phyloP scores from a whole-genome alignment of 2,113 vertebrate species.

The Elephas maximus region DNA sequence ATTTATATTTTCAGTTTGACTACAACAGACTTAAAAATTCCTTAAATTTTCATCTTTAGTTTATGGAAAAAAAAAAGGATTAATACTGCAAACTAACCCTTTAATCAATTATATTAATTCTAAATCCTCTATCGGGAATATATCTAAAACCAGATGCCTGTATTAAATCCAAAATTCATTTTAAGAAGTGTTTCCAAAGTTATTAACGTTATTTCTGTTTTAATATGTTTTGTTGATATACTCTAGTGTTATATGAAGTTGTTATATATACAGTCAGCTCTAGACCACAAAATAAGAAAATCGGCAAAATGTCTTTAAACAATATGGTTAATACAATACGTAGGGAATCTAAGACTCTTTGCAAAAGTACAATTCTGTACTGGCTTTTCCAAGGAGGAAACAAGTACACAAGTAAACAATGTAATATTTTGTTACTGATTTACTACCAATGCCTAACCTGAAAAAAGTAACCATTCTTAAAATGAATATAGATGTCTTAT shows the following conservation, averaged over 20 bases:
- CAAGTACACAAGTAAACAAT: slow-evolving; percentile 30
- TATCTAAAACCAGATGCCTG: slow-evolving; percentile 11
- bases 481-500: slow-evolving; percentile 24
- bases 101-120: slow-evolving; percentile 25
- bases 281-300: background rate
- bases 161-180: slow-evolving; percentile 23
- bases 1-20: slow-evolving; percentile 50
- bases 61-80: slow-evolving; percentile 1
- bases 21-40: background rate
- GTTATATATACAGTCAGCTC: background rate
- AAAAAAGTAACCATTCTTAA: background rate
- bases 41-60: slow-evolving; percentile 1
- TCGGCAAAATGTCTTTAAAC: slow-evolving; percentile 52
- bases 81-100: background rate
- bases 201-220: slow-evolving; percentile 27
- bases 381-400: slow-evolving; percentile 22
- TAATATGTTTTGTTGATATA: slow-evolving; percentile 1
- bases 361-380: background rate
- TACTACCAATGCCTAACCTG: background rate
- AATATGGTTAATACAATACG: background rate
- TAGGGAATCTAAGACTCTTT: background rate
- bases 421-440: background rate
- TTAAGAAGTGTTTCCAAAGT: slow-evolving; percentile 57
- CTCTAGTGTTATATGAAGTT: background rate
- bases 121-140: slow-evolving; percentile 30